A percentile compares a stretch with the other conserved stretches of the same genome.
Evolutionary conservation across 2,113 vertebrate genomes (phyloP).

Genomic region (Crotophaga sulcirostris): DNA sequence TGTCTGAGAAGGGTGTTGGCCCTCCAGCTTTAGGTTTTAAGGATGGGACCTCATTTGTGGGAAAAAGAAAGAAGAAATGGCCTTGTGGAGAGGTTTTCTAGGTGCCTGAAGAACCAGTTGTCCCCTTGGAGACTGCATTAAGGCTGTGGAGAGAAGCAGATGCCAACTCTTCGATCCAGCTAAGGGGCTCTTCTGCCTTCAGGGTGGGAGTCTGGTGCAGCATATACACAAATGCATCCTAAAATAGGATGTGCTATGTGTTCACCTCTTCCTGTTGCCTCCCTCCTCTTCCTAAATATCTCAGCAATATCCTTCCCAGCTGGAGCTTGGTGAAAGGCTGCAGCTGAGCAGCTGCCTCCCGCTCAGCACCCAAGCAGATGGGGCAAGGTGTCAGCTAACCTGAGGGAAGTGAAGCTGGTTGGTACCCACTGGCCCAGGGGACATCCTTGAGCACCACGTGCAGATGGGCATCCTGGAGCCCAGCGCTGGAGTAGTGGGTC

Average conservation of each 20-base stretch:
- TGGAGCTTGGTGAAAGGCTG: not conserved
- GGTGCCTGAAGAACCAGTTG: not conserved
- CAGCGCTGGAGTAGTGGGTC: not conserved
- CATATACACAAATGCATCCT: not conserved
- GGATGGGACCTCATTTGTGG: not conserved
- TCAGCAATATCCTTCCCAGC: not conserved
- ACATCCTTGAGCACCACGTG: not conserved
- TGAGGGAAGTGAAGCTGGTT: not conserved
- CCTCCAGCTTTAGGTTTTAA: not conserved
- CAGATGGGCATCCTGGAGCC: not conserved
- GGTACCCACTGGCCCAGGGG: not conserved
- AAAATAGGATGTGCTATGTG: accelerated
- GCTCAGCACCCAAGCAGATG: constrained; percentile 9
- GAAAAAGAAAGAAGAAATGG: not conserved
- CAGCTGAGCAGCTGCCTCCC: not conserved
- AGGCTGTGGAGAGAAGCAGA: not conserved
- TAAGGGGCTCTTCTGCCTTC: not conserved
- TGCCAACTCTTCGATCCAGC: accelerated
- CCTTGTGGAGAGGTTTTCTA: not conserved
- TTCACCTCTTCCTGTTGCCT: not conserved
- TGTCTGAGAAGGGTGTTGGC: not conserved
- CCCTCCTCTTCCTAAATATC: not conserved
- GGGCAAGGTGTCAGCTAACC: no score
- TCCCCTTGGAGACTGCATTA: accelerated
- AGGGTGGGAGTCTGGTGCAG: not conserved